Conservation (phyloP, 2,113 vertebrate species). For the Phalacrocorax carbo region DNA sequence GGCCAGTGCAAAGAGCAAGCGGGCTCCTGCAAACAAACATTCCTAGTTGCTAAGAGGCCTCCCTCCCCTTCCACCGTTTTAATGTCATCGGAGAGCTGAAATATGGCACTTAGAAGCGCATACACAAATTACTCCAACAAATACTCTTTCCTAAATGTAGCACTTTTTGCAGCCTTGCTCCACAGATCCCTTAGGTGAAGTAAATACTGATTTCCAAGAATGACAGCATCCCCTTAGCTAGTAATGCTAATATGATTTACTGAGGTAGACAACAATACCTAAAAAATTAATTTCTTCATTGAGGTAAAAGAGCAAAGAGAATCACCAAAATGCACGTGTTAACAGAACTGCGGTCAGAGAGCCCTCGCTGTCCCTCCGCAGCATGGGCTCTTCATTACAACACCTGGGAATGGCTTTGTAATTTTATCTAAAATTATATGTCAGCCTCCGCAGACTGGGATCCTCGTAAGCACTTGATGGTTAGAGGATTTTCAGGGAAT, state of each 20-base stretch:
- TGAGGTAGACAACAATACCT: neutral
- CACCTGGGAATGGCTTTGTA: neutral
- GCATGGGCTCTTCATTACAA: neutral
- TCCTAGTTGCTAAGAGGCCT: neutral
- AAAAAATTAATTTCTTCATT: neutral
- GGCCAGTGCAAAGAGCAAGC: neutral
- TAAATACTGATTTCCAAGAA: neutral
- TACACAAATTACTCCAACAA: neutral
- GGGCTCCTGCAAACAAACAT: neutral
- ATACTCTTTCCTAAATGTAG: neutral
- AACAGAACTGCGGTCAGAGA: neutral
- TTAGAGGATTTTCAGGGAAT: neutral
- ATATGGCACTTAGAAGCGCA: neutral
- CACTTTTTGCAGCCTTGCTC: neutral
- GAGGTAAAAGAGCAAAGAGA: neutral
- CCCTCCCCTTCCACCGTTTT: neutral
- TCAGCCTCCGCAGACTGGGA: neutral
- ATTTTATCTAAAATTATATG: neutral
- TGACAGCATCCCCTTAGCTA: neutral
- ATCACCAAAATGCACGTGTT: fast-evolving
- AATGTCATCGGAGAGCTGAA: neutral
- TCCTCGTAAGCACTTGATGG: neutral
- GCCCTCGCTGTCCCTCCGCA: fast-evolving
- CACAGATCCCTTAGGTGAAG: neutral
- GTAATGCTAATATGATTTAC: neutral